These are phyloP conservation scores for Hippoglossus hippoglossus DNA, from an alignment of 2,797 vertebrate genomes.

Conservation along the genomic window DNA sequence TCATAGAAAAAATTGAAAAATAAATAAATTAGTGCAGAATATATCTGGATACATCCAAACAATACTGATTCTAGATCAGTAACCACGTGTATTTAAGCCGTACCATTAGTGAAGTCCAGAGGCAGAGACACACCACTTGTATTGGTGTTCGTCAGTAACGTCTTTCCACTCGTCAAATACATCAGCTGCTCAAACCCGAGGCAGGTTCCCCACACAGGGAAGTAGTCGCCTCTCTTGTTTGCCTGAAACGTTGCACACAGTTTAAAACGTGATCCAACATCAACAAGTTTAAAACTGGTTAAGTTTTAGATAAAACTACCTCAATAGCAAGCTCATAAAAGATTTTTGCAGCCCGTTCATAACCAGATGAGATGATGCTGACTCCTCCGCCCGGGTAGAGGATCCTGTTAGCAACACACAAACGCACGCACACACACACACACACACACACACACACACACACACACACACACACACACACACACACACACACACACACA, in stretches of 20 bases:
- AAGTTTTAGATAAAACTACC: constrained; percentile 82
- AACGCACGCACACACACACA: too few species aligned
- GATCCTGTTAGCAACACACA: constrained; percentile 78
- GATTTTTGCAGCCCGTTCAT: constrained; percentile 83
- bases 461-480: not conserved
- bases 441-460: too few species aligned
- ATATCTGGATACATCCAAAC: too few species aligned
- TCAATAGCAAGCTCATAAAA: constrained; percentile 90
- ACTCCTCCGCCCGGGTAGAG: constrained; percentile 90
- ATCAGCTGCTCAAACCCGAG: constrained; percentile 91
- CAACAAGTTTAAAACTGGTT: not conserved
- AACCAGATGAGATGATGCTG: constrained; percentile 85
- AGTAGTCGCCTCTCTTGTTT: constrained; percentile 89
- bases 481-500: too few species aligned
- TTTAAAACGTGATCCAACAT: not conserved
- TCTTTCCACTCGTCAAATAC: constrained; percentile 83
- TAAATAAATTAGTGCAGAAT: too few species aligned
- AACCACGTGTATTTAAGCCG: too few species aligned
- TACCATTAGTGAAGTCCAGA: constrained; percentile 89
- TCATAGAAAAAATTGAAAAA: too few species aligned
- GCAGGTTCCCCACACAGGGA: constrained; percentile 96
- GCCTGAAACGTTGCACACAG: constrained; percentile 75
- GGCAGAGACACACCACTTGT: constrained; percentile 83
- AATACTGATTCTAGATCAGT: too few species aligned
- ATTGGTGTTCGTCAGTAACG: constrained; percentile 82